Percentiles rank a stretch among this genome's conserved stretches.
These are phyloP conservation scores for Drosophila rufa DNA, from an alignment of 1,140 invertebrate species.

Conservation along the genomic window DNA sequence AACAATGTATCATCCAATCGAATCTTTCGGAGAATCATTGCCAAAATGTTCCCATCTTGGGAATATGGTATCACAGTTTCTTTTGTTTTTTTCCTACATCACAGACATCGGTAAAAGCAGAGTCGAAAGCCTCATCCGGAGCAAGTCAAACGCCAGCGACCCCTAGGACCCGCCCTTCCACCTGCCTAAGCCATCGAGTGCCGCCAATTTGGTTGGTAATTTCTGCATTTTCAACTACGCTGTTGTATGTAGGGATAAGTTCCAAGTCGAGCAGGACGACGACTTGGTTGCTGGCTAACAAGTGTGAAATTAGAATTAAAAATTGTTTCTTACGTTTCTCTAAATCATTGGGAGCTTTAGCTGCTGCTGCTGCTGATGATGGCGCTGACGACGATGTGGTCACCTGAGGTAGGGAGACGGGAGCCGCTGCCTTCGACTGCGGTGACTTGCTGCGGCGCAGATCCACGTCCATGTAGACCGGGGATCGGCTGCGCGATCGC, in stretches of 20 bases:
- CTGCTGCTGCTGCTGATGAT: constrained; percentile 12
- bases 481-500: constrained; percentile 77
- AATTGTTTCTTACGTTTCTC: constrained; percentile 83
- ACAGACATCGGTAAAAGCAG: constrained; percentile 22
- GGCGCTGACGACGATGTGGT: background rate
- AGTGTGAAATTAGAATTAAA: constrained; percentile 78
- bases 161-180: constrained; percentile 28
- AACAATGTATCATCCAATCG: background rate
- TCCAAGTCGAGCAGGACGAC: constrained; percentile 34
- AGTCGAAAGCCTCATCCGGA: constrained; percentile 3
- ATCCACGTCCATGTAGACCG: constrained; percentile 62
- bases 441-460: constrained; percentile 62
- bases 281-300: constrained; percentile 68
- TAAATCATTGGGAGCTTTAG: constrained; percentile 67
- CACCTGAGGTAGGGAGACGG: constrained; percentile 11
- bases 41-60: background rate
- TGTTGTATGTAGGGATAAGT: constrained; percentile 54
- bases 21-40: background rate
- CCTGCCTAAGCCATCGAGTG: constrained; percentile 58
- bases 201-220: constrained; percentile 75
- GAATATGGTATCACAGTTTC: constrained; percentile 13
- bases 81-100: constrained; percentile 1
- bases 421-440: constrained; percentile 16
- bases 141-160: constrained; percentile 31
- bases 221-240: constrained; percentile 70